Conservation (phyloP, 2,888 invertebrate species). For the Andrena bucephala region DNA sequence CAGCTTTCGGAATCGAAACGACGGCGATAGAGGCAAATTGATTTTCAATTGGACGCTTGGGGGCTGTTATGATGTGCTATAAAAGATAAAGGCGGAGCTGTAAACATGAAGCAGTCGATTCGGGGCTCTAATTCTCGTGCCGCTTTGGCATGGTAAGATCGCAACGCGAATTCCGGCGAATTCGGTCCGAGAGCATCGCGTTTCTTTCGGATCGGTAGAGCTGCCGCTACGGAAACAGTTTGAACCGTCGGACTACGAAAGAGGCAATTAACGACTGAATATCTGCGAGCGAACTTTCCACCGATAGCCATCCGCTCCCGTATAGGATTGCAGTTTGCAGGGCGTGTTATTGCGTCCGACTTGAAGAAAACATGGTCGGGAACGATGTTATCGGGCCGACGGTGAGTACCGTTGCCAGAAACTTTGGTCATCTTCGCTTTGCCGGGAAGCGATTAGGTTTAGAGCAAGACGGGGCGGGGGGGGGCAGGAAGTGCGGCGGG, state of each 20-base stretch:
- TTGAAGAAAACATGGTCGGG: conserved; percentile 55
- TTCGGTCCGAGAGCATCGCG: neutral
- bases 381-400: conserved; percentile 57
- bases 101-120: neutral
- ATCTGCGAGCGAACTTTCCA: conserved; percentile 54
- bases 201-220: conserved; percentile 37
- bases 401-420: conserved; percentile 64
- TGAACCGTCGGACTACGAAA: conserved; percentile 35
- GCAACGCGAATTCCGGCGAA: neutral
- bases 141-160: neutral
- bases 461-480: conserved; percentile 20
- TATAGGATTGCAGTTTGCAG: conserved; percentile 56
- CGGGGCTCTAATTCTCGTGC: neutral
- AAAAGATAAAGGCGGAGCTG: neutral
- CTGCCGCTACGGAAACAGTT: conserved; percentile 21
- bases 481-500: neutral
- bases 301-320: conserved; percentile 55
- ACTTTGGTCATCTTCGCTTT: conserved; percentile 70
- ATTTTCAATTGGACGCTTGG: too few species aligned
- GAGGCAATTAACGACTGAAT: conserved; percentile 61
- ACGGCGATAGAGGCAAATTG: too few species aligned
- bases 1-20: too few species aligned
- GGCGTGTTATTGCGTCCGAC: conserved; percentile 53
- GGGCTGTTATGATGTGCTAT: neutral
- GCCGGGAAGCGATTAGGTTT: conserved; percentile 61